Evolutionary conservation across 2,797 vertebrate species (phyloP).

Genomic region (Alexandromys oeconomus): DNA sequence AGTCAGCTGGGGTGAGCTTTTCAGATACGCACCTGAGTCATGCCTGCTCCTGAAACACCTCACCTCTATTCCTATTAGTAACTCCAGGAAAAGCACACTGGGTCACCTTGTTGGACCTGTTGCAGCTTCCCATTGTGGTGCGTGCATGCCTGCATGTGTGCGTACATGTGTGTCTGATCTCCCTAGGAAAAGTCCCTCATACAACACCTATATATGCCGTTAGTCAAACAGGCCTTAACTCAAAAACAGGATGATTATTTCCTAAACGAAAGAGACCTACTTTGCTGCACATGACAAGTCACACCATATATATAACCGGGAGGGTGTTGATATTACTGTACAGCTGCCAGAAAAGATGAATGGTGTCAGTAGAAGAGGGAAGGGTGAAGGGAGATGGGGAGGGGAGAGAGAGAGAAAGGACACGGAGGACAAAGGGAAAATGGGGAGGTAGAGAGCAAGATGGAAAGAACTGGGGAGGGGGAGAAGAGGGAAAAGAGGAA

Average conservation of each 20-base stretch:
- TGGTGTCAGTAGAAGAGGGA: neutral
- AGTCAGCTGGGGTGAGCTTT: neutral
- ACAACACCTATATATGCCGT: no score
- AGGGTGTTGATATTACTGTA: neutral
- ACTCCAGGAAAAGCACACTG: neutral
- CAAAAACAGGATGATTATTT: neutral
- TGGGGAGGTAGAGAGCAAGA: neutral
- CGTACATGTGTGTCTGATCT: neutral
- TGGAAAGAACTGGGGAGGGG: neutral
- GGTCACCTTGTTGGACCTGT: neutral
- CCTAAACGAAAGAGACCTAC: neutral
- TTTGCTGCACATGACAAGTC: neutral
- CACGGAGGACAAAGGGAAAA: no score
- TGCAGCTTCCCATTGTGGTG: neutral
- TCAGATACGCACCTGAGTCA: neutral
- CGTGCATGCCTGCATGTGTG: neutral
- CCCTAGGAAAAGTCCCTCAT: neutral
- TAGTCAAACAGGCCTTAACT: neutral
- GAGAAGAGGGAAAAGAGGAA: no score
- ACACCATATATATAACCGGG: neutral
- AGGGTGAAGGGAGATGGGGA: neutral
- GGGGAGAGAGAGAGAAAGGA: neutral
- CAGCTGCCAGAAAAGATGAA: neutral
- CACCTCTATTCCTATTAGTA: neutral
- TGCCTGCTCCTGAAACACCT: neutral